Evolutionary conservation across 2,888 invertebrate species (phyloP).

Genomic region (Sinelater perroti): DNA sequence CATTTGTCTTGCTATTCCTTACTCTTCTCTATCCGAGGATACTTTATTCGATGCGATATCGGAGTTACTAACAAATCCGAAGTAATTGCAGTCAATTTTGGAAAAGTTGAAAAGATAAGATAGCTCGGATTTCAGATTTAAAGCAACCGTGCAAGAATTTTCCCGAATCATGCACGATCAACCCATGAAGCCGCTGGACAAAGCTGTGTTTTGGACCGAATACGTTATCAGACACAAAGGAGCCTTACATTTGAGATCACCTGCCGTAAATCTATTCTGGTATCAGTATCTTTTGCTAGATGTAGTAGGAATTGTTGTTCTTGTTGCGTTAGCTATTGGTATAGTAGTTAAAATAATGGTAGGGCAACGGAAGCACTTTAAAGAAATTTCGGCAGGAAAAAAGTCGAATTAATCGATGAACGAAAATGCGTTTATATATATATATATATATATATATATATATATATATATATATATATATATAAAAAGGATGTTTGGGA

Average conservation of each 20-base stretch:
- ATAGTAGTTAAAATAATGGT: too few species aligned
- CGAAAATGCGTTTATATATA: too few species aligned
- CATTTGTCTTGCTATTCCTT: conserved; percentile 10
- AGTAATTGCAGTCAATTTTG: too few species aligned
- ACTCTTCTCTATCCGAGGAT: conserved; percentile 7
- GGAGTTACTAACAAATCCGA: conserved; percentile 8
- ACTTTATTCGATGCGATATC: background rate
- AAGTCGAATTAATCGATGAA: too few species aligned
- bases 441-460: too few species aligned
- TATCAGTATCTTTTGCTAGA: conserved; percentile 42
- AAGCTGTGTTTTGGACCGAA: conserved; percentile 48
- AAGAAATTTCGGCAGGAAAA: too few species aligned
- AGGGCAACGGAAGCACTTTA: too few species aligned
- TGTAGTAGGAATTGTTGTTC: conserved; percentile 11
- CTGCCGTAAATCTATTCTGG: conserved; percentile 41
- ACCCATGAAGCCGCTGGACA: conserved; percentile 44
- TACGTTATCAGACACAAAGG: conserved; percentile 47
- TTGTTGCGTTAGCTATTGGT: too few species aligned
- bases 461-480: too few species aligned
- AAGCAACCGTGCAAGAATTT: conserved; percentile 39
- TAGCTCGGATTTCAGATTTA: conserved; percentile 43
- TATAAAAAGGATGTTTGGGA: too few species aligned
- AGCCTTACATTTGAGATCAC: conserved; percentile 44
- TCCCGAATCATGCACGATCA: conserved; percentile 45
- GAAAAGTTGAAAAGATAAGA: too few species aligned